Percentiles rank a stretch among this genome's conserved stretches.
phyloP scores from a whole-genome alignment of 2,797 vertebrate genomes.

The Pipistrellus pipistrellus region DNA sequence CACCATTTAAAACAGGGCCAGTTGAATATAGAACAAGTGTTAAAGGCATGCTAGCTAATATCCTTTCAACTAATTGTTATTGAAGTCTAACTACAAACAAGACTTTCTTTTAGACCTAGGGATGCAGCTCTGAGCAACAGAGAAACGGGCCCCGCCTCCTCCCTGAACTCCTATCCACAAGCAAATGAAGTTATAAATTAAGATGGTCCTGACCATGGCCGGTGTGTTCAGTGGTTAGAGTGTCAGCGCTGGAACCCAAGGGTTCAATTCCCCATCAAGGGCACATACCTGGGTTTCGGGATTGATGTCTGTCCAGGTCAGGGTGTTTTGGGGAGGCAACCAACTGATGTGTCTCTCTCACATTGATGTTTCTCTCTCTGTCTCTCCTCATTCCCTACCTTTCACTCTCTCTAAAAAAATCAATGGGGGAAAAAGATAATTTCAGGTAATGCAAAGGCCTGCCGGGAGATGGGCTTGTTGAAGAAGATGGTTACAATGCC shows the following conservation, averaged over 20 bases:
- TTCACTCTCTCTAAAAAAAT: too few species aligned
- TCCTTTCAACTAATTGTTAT: not conserved
- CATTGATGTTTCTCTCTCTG: too few species aligned
- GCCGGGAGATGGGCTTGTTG: not conserved
- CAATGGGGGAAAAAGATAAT: not conserved
- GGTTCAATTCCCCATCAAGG: too few species aligned
- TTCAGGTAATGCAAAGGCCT: not conserved
- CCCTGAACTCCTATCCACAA: not conserved
- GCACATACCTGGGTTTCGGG: too few species aligned
- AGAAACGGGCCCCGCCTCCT: not conserved
- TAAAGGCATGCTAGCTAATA: not conserved
- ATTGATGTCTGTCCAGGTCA: too few species aligned
- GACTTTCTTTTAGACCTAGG: not conserved
- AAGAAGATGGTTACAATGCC: not conserved
- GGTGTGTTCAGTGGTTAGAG: too few species aligned
- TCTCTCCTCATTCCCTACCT: too few species aligned
- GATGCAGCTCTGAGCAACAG: not conserved
- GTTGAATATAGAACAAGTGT: not conserved
- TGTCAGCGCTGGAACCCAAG: too few species aligned
- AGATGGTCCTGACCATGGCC: not conserved
- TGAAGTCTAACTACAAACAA: not conserved
- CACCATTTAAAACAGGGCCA: not conserved
- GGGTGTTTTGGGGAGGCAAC: too few species aligned
- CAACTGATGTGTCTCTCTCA: too few species aligned
- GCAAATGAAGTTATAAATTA: conserved; percentile 2